Conservation (phyloP, 2,888 invertebrate genomes). For the Drosophila diplacantha region DNA sequence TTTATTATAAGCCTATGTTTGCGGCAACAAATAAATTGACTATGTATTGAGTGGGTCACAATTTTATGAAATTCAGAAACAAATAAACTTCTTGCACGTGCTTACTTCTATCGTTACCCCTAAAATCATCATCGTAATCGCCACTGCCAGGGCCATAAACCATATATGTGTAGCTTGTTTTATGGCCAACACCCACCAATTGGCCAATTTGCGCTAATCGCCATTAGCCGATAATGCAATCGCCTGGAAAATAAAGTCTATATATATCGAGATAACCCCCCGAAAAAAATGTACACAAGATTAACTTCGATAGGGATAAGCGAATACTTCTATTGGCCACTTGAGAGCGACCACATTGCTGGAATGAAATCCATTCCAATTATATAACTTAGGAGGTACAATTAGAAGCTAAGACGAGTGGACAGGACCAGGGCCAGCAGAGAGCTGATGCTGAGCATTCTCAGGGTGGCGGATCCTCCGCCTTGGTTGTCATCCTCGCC, state of each 20-base stretch:
- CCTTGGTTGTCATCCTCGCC: conserved; percentile 6
- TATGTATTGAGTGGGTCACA: not conserved
- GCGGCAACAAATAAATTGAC: not conserved
- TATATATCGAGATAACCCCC: conserved; percentile 1
- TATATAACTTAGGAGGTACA: conserved; percentile 44
- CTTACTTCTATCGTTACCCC: not conserved
- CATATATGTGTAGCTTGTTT: conserved; percentile 6
- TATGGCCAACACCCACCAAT: conserved; percentile 19
- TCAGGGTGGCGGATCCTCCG: conserved; percentile 52
- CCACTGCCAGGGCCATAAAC: conserved; percentile 11
- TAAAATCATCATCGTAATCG: not conserved
- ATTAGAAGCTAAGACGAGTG: conserved; percentile 45
- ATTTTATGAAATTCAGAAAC: not conserved
- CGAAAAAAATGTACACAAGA: conserved; percentile 13
- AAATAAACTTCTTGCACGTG: conserved; percentile 20
- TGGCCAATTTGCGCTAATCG: conserved; percentile 30
- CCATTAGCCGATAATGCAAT: conserved; percentile 20
- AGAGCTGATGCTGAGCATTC: conserved; percentile 46
- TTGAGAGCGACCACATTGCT: conserved; percentile 3
- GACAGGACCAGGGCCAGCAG: conserved; percentile 44
- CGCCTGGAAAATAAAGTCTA: conserved; percentile 22
- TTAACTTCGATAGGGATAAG: conserved; percentile 39
- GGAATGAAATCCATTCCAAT: conserved; percentile 23
- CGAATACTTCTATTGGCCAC: conserved; percentile 33
- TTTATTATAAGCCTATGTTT: no score